Base-by-base conservation (phyloP, 1,140 invertebrate species). In the Micrasema longulum region DNA sequence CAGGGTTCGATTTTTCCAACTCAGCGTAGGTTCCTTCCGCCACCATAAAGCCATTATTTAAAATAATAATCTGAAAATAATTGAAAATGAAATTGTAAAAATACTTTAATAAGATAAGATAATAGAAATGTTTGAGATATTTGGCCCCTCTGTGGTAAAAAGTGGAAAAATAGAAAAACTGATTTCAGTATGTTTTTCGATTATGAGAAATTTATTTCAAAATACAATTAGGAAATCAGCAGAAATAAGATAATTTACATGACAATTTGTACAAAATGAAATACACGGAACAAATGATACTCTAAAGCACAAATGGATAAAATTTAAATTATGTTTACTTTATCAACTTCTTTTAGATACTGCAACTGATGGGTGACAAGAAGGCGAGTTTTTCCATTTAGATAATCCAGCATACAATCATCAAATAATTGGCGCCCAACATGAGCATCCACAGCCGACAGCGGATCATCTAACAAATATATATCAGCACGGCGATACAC, bases 391-490 rank as follows among this genome's bases (percentile, higher is more conserved):
- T 72, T 91, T 20, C 85, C 79, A 38, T 80, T 82, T 9, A 96
- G 81, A 76, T 90, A 91, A 4, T 89, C 89, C 50, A 85, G 83
- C 11, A 92, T 89, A 63, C 90, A 91, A 35, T 90, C 85, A 52
- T 91, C 86, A 71, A 94, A 92, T 57, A 95, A 84, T 77, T 93
- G 90, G 76, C 90, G 89, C 2, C 92, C 91, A n/a, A 94, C 93
- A 74, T 92, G 89, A 2, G 92, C 85, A 80, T 95, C 93, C 0
- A 95, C 93, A 3, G 93, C 93, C 71, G 92, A 93, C 4, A 95
- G 81, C 0, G 93, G 92, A 85, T 95, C 93, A 78, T 95, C 93
- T 7, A 95, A 81, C 1, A 95, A 78, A 77, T 93, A 95, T 64
- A 95, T 90, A 41, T 89, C 87, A 0, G 87, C 82, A 7, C 90